These are phyloP conservation scores for Apteryx mantelli DNA, from an alignment of 2,113 vertebrate genomes.

Conservation along the genomic window DNA sequence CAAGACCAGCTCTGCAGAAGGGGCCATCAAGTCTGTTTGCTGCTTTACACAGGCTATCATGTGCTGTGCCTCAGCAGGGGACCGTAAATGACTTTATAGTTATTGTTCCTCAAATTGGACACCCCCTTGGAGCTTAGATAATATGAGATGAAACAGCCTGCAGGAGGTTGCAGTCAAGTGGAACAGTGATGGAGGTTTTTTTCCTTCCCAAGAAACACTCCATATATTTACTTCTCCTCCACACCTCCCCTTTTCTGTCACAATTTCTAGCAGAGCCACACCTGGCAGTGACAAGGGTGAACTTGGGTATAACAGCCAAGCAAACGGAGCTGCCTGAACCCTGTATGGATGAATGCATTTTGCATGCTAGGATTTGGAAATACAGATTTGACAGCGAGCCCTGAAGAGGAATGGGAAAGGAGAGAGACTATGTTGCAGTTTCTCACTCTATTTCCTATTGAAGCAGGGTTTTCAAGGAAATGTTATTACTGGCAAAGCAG, in stretches of 20 bases:
- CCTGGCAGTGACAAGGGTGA: not conserved
- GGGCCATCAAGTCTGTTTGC: not conserved
- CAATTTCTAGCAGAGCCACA: not conserved
- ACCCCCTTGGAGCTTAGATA: conserved; percentile 66
- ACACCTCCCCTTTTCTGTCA: not conserved
- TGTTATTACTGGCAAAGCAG: not conserved
- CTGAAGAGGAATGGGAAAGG: not conserved
- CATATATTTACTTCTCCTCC: not conserved
- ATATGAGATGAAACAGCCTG: conserved; percentile 68
- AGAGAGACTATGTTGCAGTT: not conserved
- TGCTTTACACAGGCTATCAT: conserved; percentile 23
- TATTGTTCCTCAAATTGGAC: conserved; percentile 74
- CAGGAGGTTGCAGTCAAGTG: conserved; percentile 50
- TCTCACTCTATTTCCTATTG: not conserved
- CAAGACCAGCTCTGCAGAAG: not conserved
- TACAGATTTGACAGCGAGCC: not conserved
- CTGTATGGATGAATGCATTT: fast-evolving
- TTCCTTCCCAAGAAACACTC: not conserved
- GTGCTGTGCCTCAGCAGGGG: conserved; percentile 44
- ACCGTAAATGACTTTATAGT: conserved; percentile 70
- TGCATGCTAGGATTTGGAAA: not conserved
- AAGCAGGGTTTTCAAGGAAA: not conserved
- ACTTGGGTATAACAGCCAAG: fast-evolving
- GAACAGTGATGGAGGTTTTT: conserved; percentile 16
- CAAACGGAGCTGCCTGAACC: not conserved